Conservation (phyloP, 2,797 vertebrate species). For the Sebastes diaconus region DNA sequence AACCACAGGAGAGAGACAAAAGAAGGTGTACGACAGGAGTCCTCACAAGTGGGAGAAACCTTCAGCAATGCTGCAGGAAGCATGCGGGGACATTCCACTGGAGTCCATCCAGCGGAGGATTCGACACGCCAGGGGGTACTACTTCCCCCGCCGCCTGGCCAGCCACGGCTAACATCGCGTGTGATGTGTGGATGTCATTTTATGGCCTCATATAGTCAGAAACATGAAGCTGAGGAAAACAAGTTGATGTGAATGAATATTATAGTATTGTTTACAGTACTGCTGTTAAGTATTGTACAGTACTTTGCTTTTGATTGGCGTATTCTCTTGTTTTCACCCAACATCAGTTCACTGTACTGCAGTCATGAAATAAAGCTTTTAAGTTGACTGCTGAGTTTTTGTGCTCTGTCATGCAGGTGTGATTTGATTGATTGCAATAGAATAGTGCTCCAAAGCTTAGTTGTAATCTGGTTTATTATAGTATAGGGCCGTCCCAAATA, state of each 20-base stretch:
- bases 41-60: slow-evolving; percentile 1
- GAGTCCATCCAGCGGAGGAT: slow-evolving; percentile 51
- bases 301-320: not conserved
- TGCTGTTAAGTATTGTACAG: not conserved
- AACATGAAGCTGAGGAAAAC: not conserved
- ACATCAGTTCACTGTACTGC: not conserved
- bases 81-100: slow-evolving; percentile 66
- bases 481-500: too few relatives aligned
- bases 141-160: slow-evolving; percentile 20
- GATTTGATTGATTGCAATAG: not conserved
- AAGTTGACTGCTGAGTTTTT: not conserved
- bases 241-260: not conserved
- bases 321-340: not conserved
- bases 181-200: slow-evolving; percentile 18
- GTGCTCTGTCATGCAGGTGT: not conserved
- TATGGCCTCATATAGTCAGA: not conserved
- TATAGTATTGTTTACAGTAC: not conserved
- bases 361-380: not conserved
- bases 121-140: slow-evolving; percentile 30
- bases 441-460: not conserved
- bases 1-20: not conserved
- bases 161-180: slow-evolving; percentile 26
- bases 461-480: not conserved
- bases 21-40: not conserved
- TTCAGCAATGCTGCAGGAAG: slow-evolving; percentile 23